Conservation (phyloP, 2,113 vertebrate species). For the Nannospalax galili region DNA sequence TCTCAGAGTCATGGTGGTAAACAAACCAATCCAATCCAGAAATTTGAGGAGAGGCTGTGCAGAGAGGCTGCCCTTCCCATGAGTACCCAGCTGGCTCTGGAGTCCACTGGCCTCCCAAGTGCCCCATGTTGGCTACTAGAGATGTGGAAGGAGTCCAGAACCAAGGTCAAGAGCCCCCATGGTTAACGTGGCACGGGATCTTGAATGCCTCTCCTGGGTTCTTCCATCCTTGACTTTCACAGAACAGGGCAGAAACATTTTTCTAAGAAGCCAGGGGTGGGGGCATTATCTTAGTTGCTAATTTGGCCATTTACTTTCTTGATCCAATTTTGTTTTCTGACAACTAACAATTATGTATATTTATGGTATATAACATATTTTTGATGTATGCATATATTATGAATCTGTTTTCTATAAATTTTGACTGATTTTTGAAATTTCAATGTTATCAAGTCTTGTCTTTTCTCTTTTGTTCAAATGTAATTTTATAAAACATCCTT, state of each 20-base stretch:
- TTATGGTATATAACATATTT: too few relatives aligned
- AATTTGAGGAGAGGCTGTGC: not conserved
- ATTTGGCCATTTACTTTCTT: too few relatives aligned
- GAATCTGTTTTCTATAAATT: not conserved
- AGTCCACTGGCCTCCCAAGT: not conserved
- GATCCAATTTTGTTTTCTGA: too few relatives aligned
- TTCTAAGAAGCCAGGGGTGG: too few relatives aligned
- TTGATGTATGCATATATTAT: not conserved
- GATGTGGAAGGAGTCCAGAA: not conserved
- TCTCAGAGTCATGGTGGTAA: not conserved
- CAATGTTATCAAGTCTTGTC: not conserved
- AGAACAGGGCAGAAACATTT: not conserved
- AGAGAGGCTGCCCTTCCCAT: not conserved
- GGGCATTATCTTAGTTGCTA: too few relatives aligned
- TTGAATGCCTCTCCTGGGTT: not conserved
- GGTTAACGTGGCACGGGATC: accelerated
- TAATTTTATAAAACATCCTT: not conserved
- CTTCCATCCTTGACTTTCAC: not conserved
- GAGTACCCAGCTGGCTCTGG: not conserved
- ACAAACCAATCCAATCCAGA: not conserved
- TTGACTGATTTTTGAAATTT: not conserved
- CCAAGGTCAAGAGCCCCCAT: accelerated
- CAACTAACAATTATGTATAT: too few relatives aligned
- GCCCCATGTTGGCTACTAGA: not conserved
- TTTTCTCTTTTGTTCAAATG: not conserved